Conservation (phyloP, 1,140 invertebrate genomes). For the Bacillus rossius region DNA sequence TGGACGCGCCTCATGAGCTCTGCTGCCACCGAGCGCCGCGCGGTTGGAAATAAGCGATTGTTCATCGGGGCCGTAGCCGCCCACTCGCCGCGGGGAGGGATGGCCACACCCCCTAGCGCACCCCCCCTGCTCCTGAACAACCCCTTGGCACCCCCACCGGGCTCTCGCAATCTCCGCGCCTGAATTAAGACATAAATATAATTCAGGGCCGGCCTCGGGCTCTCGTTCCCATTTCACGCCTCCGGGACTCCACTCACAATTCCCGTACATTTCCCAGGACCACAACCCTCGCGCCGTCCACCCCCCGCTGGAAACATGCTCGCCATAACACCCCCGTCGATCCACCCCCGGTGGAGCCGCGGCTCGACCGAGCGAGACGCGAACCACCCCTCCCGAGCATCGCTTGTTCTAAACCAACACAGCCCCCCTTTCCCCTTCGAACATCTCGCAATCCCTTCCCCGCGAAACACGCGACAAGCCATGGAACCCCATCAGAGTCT, state of each 20-base stretch:
- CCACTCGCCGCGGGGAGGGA: too few species aligned
- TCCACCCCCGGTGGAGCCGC: neutral
- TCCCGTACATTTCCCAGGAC: neutral
- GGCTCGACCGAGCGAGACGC: too few species aligned
- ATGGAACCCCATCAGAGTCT: conserved; percentile 7
- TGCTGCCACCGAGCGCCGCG: too few species aligned
- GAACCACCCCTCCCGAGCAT: too few species aligned
- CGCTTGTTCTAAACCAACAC: too few species aligned
- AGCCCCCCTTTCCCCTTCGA: too few species aligned
- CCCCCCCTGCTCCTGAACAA: too few species aligned
- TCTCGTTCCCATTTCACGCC: conserved; percentile 4
- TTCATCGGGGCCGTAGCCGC: too few species aligned
- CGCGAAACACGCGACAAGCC: conserved; percentile 1
- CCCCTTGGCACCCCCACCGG: too few species aligned
- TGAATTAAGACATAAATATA: conserved; percentile 11
- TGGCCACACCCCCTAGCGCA: too few species aligned
- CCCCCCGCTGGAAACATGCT: neutral
- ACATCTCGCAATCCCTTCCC: neutral
- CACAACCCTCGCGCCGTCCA: neutral
- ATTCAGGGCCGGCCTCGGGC: conserved; percentile 1
- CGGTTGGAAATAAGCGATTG: too few species aligned
- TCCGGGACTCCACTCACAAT: conserved; percentile 1
- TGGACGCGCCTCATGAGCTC: too few species aligned
- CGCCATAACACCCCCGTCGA: neutral
- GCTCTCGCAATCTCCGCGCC: neutral